These are phyloP conservation scores for Sorex maritimensis DNA, from an alignment of 2,797 vertebrate species.

Conservation along the genomic window DNA sequence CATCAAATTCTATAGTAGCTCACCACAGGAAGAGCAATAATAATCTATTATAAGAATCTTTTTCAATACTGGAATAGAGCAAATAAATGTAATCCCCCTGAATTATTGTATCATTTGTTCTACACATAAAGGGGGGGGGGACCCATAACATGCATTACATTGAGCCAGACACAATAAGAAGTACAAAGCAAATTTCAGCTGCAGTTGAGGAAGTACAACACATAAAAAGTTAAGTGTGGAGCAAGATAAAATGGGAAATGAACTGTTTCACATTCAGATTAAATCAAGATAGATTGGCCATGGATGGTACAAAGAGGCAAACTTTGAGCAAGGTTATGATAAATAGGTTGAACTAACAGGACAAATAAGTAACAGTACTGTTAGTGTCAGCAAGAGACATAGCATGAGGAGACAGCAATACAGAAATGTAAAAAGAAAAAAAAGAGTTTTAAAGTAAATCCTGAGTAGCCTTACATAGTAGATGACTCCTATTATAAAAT, in stretches of 20 bases:
- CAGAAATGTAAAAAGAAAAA: neutral
- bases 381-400: neutral
- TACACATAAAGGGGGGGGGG: constrained; percentile 30
- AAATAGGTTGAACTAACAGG: neutral
- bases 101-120: constrained; percentile 78
- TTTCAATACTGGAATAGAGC: constrained; percentile 61
- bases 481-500: neutral
- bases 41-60: constrained; percentile 77
- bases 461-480: neutral
- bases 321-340: neutral
- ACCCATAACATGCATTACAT: constrained; percentile 22
- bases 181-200: constrained; percentile 62
- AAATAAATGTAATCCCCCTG: constrained; percentile 71
- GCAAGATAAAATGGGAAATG: constrained; percentile 59
- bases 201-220: constrained; percentile 57
- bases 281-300: constrained; percentile 29
- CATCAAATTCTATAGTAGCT: constrained; percentile 61
- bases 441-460: neutral
- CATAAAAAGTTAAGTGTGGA: constrained; percentile 60
- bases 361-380: constrained; percentile 5
- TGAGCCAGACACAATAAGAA: constrained; percentile 31
- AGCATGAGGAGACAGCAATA: neutral
- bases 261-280: constrained; percentile 1
- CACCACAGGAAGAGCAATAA: constrained; percentile 66
- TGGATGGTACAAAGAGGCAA: constrained; percentile 31